Evolutionary conservation across 2,113 vertebrate genomes (phyloP), one percentile per base, ranked within the genome.

Genomic region (Vimba vimba): DNA sequence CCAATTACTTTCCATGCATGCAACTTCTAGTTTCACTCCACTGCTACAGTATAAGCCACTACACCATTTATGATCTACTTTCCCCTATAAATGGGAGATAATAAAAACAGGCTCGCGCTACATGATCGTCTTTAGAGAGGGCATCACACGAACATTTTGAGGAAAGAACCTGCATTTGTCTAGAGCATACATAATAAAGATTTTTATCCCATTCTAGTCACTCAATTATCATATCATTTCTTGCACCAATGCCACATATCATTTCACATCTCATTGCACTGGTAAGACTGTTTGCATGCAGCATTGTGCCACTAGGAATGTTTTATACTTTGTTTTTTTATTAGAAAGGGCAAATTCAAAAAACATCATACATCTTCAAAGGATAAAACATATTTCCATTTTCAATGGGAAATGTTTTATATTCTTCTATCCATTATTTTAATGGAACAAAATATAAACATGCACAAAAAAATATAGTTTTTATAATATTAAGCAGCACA

Each of bases 21-120:
- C 88, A 89, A 87, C 90, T 91, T 91, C 85, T 88, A 33, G 87
- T 83, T 87, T 76, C 47, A 9, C 84, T 68, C 77, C 82, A 91
- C 87, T 87, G 88, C 89, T 93, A 43, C 39, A 8, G 7, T 43
- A 88, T 78, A 62, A 57, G 47, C 7, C 19, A 23, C 74, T 27
- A 21, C 12, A 62, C 12, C 25, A 60, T 82, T 77, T 33, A 79
- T 55, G 62, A 8, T 13, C 50, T 27, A 59, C 30, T 82, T 73
- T 57, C 73, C 71, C 60, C 25, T 59, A 25, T 47, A 55, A 79
- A 60, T 74, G 52, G 43, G 11, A 25, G 71, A 62, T 85, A 43
- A 36, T 57, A 82, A 77, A 76, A 50, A 55, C 21, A 50, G 9
- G 27, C 69, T 79, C 50, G 21, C 21, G 17, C 30, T 11, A 68